A percentile compares a stretch with the other conserved stretches of the same genome.
Conservation (phyloP, 2,888 invertebrate genomes). For the Athripsodes cinereus region DNA sequence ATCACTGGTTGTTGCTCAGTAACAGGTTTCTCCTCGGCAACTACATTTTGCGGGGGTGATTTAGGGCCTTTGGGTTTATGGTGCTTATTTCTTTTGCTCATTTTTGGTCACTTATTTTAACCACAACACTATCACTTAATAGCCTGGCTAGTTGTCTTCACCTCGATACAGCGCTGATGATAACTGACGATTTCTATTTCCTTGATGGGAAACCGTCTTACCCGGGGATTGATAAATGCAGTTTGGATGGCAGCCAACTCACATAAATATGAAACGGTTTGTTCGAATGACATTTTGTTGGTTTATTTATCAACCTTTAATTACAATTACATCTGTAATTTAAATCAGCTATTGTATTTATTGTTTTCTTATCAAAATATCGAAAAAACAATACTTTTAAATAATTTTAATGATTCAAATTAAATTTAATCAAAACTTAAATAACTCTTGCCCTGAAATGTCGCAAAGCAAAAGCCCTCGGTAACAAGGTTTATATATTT, state of each 20-base stretch:
- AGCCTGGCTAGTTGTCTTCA: not conserved
- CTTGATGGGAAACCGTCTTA: not conserved
- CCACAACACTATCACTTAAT: constrained; percentile 29
- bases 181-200: not conserved
- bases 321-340: not conserved
- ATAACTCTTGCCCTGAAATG: too few species aligned
- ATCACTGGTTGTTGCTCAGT: constrained; percentile 7
- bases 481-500: too few species aligned
- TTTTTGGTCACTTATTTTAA: constrained; percentile 1
- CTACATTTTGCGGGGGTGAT: constrained; percentile 21
- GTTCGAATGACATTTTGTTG: not conserved
- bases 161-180: not conserved
- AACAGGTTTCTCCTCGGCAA: constrained; percentile 1
- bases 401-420: too few species aligned
- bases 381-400: too few species aligned
- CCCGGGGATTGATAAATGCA: constrained; percentile 1
- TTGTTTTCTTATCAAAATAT: too few species aligned
- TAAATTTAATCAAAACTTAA: too few species aligned
- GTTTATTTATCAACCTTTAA: not conserved
- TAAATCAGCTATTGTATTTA: not conserved
- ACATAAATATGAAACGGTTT: not conserved
- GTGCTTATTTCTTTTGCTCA: constrained; percentile 26
- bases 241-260: not conserved
- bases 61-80: constrained; percentile 26
- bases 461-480: too few species aligned